Evolutionary conservation across 2,113 vertebrate species (phyloP), one percentile per base, ranked within the genome.

Genomic region (Atractosteus spatula): DNA sequence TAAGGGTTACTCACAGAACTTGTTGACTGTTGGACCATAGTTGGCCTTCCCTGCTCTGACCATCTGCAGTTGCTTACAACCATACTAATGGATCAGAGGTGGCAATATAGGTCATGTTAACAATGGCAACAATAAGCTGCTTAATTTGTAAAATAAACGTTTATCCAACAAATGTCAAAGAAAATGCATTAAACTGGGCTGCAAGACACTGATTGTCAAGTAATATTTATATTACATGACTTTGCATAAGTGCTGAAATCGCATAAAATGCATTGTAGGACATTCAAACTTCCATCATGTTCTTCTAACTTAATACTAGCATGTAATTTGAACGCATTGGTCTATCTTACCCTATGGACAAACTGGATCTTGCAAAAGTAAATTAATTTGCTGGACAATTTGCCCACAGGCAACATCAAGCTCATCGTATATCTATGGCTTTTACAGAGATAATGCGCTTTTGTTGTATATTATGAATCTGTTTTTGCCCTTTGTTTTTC

Each of bases 101-200:
- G 70, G 68, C 59, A 76, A 69, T 29, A 29, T 69, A 79, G 77
- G 76, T 78, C 72, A 78, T 69, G 70, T 67, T 10, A 69, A 72
- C 59, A 76, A 67, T 74, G 67, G 68, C 73, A 74, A 75, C 76
- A 70, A 77, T 70, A 74, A 77, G 74, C 65, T 67, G 62, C 62
- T 54, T 56, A 80, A 75, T 77, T 69, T 68, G 71, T 77, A 54
- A 65, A 79, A 77, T 70, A 75, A 70, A 0, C 64, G 54, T 29
- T 29, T 29, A 29, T 29, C 29, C 29, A 29, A 29, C 29, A 29
- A 29, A 29, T 29, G 29, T 29, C 29, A 29, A 29, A 29, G 29
- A 29, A 29, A 29, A 29, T 29, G 29, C 29, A 29, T 29, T 29
- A 29, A 29, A 29, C 1, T 0, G 29, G 55, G 55, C 67, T 47